Conservation (phyloP, 2,113 vertebrate species). For the Halcyon malimbica region DNA sequence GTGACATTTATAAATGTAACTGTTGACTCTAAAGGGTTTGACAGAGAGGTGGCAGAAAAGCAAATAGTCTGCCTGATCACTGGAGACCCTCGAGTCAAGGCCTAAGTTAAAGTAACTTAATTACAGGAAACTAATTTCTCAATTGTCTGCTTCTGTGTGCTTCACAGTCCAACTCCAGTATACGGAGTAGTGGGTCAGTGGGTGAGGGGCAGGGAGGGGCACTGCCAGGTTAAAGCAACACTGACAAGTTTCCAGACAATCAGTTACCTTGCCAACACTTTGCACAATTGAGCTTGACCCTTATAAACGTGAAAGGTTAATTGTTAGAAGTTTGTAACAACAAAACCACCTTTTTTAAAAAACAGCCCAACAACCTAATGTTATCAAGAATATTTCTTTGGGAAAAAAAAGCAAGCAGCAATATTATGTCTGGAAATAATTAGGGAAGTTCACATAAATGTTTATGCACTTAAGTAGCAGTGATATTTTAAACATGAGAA, state of each 20-base stretch:
- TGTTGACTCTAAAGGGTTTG: constrained; percentile 33
- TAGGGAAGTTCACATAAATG: not conserved
- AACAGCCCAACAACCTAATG: not conserved
- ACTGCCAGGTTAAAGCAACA: constrained; percentile 17
- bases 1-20: constrained; percentile 10
- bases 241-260: constrained; percentile 11
- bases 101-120: constrained; percentile 37
- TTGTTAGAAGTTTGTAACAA: not conserved
- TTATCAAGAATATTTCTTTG: not conserved
- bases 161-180: not conserved
- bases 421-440: not conserved
- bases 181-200: not conserved
- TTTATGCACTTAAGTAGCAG: not conserved
- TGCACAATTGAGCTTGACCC: not conserved
- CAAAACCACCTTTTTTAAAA: not conserved
- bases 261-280: constrained; percentile 9
- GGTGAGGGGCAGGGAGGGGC: not conserved
- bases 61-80: constrained; percentile 10
- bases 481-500: not conserved
- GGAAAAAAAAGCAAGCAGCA: not conserved
- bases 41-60: constrained; percentile 27
- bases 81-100: constrained; percentile 44
- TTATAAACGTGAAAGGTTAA: not conserved
- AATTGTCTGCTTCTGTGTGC: not conserved
- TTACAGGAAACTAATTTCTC: constrained; percentile 56